Evolutionary conservation across 2,113 vertebrate genomes (phyloP).

Genomic region (Mastomys coucha): DNA sequence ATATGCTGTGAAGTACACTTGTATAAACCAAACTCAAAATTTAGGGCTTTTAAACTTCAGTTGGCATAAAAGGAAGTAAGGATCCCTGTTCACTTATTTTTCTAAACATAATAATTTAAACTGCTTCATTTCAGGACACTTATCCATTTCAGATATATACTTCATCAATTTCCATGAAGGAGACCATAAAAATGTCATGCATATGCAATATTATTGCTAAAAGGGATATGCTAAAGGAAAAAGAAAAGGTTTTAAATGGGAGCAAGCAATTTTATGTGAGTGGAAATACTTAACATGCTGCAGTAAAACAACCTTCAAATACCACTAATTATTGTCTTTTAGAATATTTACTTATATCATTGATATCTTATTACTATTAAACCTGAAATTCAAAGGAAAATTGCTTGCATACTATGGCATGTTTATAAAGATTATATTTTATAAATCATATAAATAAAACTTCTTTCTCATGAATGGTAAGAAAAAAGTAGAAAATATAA

Average conservation of each 20-base stretch:
- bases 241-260: conserved; percentile 43
- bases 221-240: conserved; percentile 48
- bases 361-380: background rate
- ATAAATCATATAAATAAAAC: background rate
- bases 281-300: conserved; percentile 30
- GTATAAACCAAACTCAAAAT: conserved; percentile 32
- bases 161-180: conserved; percentile 68
- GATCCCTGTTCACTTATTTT: conserved; percentile 68
- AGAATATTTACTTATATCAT: background rate
- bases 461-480: background rate
- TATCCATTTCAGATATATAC: conserved; percentile 37
- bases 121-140: conserved; percentile 52
- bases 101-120: conserved; percentile 66
- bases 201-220: conserved; percentile 57
- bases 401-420: background rate
- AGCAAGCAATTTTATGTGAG: conserved; percentile 46
- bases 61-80: conserved; percentile 33
- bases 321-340: background rate
- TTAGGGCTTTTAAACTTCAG: conserved; percentile 23
- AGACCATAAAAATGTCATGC: conserved; percentile 63
- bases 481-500: background rate
- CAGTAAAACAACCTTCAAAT: background rate
- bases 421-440: background rate
- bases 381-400: background rate
- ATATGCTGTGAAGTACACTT: conserved; percentile 17